These are phyloP conservation scores for Halocynthia aurantium DNA, from an alignment of 23 tunicate genomes.

Conservation along the genomic window DNA sequence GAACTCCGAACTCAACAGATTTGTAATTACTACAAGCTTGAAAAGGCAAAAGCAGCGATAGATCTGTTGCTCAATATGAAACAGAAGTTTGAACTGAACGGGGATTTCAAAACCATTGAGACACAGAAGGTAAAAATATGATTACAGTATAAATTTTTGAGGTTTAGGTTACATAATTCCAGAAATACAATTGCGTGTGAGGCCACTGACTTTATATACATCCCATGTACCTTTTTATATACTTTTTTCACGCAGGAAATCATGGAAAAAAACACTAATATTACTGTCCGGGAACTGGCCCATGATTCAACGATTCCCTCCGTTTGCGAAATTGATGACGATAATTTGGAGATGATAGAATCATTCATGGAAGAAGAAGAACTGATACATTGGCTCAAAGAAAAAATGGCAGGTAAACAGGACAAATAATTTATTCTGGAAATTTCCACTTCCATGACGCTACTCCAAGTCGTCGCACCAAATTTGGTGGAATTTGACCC, in stretches of 20 bases:
- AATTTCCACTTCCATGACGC: too few relatives aligned
- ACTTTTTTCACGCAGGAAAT: not conserved
- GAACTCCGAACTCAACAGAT: slow-evolving; percentile 5
- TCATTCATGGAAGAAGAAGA: slow-evolving; percentile 41
- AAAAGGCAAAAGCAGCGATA: slow-evolving; percentile 23
- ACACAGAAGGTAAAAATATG: not conserved
- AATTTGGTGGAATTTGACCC: too few relatives aligned
- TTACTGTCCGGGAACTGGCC: not conserved
- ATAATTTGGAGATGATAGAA: not conserved
- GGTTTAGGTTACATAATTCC: too few relatives aligned
- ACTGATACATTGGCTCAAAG: slow-evolving; percentile 55
- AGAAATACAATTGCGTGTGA: not conserved
- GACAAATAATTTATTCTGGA: too few relatives aligned
- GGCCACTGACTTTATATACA: not conserved
- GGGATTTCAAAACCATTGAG: slow-evolving; percentile 11
- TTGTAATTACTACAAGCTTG: slow-evolving; percentile 7
- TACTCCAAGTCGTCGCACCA: too few relatives aligned
- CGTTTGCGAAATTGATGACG: slow-evolving; percentile 11
- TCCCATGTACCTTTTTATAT: not conserved
- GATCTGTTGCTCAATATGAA: slow-evolving; percentile 1
- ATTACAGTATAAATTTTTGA: too few relatives aligned
- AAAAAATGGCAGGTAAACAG: slow-evolving; percentile 55
- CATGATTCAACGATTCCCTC: not conserved
- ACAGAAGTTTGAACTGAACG: not conserved
- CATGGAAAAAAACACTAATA: not conserved